These are phyloP conservation scores for Drosophila navojoa DNA, from an alignment of 1,140 invertebrate genomes.

Conservation along the genomic window DNA sequence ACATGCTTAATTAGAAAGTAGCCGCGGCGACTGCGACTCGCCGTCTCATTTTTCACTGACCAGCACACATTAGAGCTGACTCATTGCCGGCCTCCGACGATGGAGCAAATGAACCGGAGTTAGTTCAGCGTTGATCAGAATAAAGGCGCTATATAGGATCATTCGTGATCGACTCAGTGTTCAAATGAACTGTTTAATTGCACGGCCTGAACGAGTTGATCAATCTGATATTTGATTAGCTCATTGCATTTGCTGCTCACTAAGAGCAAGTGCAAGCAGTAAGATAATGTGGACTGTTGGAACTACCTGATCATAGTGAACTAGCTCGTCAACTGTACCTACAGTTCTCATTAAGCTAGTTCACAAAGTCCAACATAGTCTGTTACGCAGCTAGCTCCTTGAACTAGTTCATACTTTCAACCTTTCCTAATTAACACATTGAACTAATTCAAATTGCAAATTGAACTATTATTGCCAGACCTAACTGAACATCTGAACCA, in stretches of 20 bases:
- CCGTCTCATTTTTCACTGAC: constrained; percentile 74
- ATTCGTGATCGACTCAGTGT: not conserved
- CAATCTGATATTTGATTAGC: too few species aligned
- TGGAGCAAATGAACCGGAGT: not conserved
- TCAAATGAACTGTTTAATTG: too few species aligned
- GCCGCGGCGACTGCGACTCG: constrained; percentile 46
- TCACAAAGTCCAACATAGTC: too few species aligned
- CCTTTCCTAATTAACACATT: not conserved
- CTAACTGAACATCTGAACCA: not conserved
- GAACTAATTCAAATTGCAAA: not conserved
- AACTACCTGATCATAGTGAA: too few species aligned
- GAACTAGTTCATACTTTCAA: too few species aligned
- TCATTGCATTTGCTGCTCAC: too few species aligned
- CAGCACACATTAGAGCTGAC: constrained; percentile 18
- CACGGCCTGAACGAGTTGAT: too few species aligned
- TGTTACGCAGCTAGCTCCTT: too few species aligned
- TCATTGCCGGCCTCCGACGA: not conserved
- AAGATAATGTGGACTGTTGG: too few species aligned
- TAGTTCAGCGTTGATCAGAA: not conserved
- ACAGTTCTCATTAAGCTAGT: too few species aligned
- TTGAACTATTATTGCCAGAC: not conserved
- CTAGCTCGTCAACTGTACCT: too few species aligned
- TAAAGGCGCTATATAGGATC: not conserved
- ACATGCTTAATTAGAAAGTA: constrained; percentile 80
- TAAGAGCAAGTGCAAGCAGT: too few species aligned